Percentiles rank a stretch among this genome's conserved stretches.
phyloP scores from a whole-genome alignment of 2,888 invertebrate species.

The Phaedon cochleariae region DNA sequence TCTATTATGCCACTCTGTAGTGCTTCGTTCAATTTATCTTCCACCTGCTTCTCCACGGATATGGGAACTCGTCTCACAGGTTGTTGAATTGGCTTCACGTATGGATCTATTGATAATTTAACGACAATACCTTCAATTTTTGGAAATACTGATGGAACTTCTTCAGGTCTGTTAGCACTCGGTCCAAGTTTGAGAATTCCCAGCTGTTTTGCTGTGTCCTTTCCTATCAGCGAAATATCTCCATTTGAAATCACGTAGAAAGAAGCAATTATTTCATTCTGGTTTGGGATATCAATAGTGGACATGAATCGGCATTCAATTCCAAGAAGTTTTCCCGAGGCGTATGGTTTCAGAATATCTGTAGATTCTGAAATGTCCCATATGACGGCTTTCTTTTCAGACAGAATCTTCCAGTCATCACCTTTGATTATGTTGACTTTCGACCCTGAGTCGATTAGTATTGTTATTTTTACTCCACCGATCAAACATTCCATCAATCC shows the following conservation, averaged over 20 bases:
- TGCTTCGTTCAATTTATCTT: conserved; percentile 20
- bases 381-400: background rate
- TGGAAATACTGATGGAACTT: too few relatives aligned
- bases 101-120: conserved; percentile 32
- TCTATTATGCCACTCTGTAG: conserved; percentile 50
- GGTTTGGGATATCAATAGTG: conserved; percentile 22
- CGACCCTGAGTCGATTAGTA: conserved; percentile 41
- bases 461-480: conserved; percentile 34
- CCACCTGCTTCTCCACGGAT: too few relatives aligned
- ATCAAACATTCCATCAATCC: conserved; percentile 34
- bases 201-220: conserved; percentile 35
- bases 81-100: conserved; percentile 9
- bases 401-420: background rate
- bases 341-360: conserved; percentile 35
- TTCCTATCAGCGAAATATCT: conserved; percentile 37
- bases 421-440: conserved; percentile 36
- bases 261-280: conserved; percentile 26
- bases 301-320: conserved; percentile 10
- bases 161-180: conserved; percentile 20
- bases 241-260: conserved; percentile 36
- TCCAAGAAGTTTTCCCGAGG: background rate
- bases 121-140: conserved; percentile 31
- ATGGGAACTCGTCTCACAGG: too few relatives aligned
- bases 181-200: conserved; percentile 40
- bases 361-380: background rate